These are phyloP conservation scores for Dicentrarchus labrax DNA, from an alignment of 2,113 vertebrate genomes.

Conservation along the genomic window DNA sequence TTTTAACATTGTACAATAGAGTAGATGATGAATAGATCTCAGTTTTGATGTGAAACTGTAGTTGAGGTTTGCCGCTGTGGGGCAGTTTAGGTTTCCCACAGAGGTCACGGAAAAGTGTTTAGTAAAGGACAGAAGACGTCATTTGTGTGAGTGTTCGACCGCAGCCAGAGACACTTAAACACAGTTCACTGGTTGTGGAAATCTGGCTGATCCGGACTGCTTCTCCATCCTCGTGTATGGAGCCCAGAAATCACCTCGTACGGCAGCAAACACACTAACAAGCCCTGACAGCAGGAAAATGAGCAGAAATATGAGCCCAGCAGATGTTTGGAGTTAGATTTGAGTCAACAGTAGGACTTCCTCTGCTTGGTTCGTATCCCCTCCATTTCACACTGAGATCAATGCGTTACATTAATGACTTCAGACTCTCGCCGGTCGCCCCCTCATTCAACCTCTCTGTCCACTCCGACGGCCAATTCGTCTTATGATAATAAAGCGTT, in stretches of 20 bases:
- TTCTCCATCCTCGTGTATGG: neutral
- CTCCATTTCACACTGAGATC: neutral
- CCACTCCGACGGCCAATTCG: neutral
- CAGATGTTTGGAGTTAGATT: slow-evolving; percentile 5
- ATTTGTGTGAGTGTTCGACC: no score
- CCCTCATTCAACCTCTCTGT: neutral
- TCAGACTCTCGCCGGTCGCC: no score
- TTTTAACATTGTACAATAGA: no score
- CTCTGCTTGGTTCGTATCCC: neutral
- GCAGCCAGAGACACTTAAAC: no score
- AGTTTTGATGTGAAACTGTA: no score
- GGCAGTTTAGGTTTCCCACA: no score
- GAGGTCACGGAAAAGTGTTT: no score
- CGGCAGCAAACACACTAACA: neutral
- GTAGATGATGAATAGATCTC: no score
- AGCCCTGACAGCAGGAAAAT: neutral
- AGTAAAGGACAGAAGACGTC: no score
- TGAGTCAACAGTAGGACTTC: neutral
- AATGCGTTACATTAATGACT: no score
- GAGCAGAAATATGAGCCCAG: neutral
- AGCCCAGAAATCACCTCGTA: neutral
- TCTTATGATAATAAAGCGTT: neutral
- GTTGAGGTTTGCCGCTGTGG: no score
- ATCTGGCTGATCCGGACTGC: neutral
- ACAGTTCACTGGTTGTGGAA: neutral